Conservation (phyloP, 2,888 invertebrate species). For the Galeruca laticollis region DNA sequence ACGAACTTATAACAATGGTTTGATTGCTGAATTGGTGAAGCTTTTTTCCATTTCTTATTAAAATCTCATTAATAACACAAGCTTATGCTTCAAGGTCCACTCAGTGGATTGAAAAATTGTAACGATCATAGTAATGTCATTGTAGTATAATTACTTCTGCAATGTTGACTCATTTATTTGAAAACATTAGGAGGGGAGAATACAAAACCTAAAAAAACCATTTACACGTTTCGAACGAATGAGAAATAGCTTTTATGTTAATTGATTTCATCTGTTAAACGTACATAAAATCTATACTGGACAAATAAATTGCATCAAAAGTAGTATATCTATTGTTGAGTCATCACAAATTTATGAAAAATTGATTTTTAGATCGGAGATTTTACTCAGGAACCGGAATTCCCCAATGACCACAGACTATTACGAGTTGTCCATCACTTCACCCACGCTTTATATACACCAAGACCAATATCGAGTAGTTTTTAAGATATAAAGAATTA, state of each 20-base stretch:
- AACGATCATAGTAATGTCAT: no score
- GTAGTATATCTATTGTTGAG: neutral
- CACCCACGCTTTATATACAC: neutral
- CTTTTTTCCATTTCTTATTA: no score
- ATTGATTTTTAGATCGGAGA: neutral
- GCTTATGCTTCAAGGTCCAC: no score
- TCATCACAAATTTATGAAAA: conserved; percentile 5
- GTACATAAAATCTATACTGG: neutral
- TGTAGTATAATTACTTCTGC: no score
- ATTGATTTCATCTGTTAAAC: neutral
- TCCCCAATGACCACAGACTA: conserved; percentile 10
- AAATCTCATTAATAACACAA: no score
- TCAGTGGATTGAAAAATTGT: no score
- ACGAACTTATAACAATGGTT: no score
- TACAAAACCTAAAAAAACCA: no score
- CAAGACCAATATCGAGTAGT: conserved; percentile 11
- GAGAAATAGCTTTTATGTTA: neutral
- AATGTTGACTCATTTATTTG: no score
- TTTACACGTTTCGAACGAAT: neutral
- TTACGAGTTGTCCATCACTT: conserved; percentile 9
- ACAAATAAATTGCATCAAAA: neutral
- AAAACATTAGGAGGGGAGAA: no score
- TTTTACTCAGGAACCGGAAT: neutral
- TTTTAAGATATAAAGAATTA: conserved; percentile 11
- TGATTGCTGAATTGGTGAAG: no score